Percentiles rank a stretch among this genome's conserved stretches.
Conservation (phyloP, 1,140 invertebrate genomes). For the Leptinotarsa texana region DNA sequence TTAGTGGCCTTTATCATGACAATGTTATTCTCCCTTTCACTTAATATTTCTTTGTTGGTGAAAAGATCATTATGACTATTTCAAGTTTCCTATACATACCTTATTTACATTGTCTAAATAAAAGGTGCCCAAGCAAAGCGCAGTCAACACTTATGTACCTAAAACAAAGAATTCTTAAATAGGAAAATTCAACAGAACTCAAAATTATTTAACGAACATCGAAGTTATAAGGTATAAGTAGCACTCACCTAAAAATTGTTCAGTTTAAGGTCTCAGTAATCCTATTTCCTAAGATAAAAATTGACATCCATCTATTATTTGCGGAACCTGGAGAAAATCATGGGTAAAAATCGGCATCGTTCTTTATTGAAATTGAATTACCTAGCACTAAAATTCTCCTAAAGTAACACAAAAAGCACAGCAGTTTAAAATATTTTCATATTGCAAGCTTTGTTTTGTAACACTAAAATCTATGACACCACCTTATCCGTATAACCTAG, state of each 20-base stretch:
- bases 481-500: slow-evolving; percentile 24
- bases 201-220: no score
- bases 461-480: slow-evolving; percentile 24
- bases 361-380: not conserved
- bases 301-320: slow-evolving; percentile 20
- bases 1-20: no score
- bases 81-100: not conserved
- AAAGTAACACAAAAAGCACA: slow-evolving; percentile 8
- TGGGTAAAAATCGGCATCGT: not conserved
- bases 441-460: slow-evolving; percentile 26
- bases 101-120: not conserved
- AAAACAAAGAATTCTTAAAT: not conserved
- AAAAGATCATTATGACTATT: no score
- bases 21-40: no score
- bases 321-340: not conserved
- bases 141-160: not conserved
- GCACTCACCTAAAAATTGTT: not conserved
- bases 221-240: not conserved
- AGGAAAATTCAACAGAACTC: not conserved
- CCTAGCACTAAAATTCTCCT: slow-evolving; percentile 2
- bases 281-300: slow-evolving; percentile 19
- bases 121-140: not conserved
- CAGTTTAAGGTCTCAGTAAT: not conserved
- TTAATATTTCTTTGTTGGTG: no score
- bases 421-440: slow-evolving; percentile 18